Evolutionary conservation across 1,140 invertebrate species (phyloP).

Genomic region (Limonius californicus): DNA sequence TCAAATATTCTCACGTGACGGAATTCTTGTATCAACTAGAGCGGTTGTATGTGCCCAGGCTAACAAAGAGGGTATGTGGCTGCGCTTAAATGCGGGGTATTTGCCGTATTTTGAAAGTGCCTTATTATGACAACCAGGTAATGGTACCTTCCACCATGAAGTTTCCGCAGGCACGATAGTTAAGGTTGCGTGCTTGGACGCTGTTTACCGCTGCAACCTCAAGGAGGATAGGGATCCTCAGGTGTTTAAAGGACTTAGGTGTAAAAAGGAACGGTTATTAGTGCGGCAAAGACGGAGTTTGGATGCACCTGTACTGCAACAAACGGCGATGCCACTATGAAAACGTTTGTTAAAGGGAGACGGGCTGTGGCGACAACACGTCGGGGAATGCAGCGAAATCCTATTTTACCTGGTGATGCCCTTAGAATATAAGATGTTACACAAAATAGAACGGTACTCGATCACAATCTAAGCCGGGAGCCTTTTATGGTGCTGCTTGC

Average conservation of each 20-base stretch:
- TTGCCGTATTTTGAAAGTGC: background rate
- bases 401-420: constrained; percentile 14
- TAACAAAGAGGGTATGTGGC: constrained; percentile 1
- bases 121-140: constrained; percentile 14
- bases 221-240: background rate
- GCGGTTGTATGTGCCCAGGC: background rate
- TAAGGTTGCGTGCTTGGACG: no score
- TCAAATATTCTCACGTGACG: constrained; percentile 8
- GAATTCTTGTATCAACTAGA: background rate
- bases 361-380: constrained; percentile 10
- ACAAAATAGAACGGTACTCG: background rate
- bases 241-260: constrained; percentile 4
- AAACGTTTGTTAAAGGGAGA: background rate
- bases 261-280: constrained; percentile 13
- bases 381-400: constrained; percentile 18
- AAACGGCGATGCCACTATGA: background rate
- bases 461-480: constrained; percentile 6
- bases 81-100: constrained; percentile 11
- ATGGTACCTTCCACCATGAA: background rate
- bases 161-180: background rate
- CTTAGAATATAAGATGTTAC: constrained; percentile 2
- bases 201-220: background rate
- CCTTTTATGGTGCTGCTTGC: background rate
- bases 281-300: background rate
- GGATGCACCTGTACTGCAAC: constrained; percentile 4